Evolutionary conservation across 1,140 invertebrate species (phyloP), one percentile per base, ranked within the genome.

Genomic region (Drosophila leontia): DNA sequence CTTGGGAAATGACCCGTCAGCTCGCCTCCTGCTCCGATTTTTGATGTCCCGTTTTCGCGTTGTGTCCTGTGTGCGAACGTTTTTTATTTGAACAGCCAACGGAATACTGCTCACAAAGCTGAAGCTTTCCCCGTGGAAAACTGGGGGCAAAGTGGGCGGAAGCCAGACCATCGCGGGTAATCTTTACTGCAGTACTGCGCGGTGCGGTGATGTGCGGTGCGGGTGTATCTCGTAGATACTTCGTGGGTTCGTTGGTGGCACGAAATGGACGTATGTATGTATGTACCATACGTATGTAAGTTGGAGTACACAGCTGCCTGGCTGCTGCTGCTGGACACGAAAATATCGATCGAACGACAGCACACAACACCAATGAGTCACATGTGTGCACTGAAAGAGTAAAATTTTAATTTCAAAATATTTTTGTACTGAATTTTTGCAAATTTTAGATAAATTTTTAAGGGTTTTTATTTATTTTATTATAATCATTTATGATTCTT

Each of bases 171-270:
- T 59, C 48, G 47, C 60, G 41, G 34, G 45, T 58, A 45, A 51
- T 63, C 51, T 65, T 35, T 56, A 48, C 19, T 42, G 39, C 42
- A 39, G 47, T 45, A 37, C 55, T 44, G 59, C 48, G 60, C 80
- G 64, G 50, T 9, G 34, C 8, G 34, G 34, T 23, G 23, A 23
- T 23, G 23, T 29, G 39, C 50, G 45, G 57, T 57, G 58, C 79
- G 59, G 47, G 60, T 67, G 72, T 87, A 87, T 80, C 83, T 87
- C 74, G 55, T 71, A 77, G 83, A 88, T 88, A 87, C 80, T 56
- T 82, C 69, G 57, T 58, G 47, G 69, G 60, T 60, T 60, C 77
- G 51, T 58, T 58, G 70, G 53, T 74, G 61, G 77, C 82, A 87
- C 75, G 76, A 65, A 67, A 4, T 34, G 17, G 13, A 19, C 39